These are phyloP conservation scores for Mormyrus lacerda DNA, from an alignment of 2,113 vertebrate species.

Conservation along the genomic window DNA sequence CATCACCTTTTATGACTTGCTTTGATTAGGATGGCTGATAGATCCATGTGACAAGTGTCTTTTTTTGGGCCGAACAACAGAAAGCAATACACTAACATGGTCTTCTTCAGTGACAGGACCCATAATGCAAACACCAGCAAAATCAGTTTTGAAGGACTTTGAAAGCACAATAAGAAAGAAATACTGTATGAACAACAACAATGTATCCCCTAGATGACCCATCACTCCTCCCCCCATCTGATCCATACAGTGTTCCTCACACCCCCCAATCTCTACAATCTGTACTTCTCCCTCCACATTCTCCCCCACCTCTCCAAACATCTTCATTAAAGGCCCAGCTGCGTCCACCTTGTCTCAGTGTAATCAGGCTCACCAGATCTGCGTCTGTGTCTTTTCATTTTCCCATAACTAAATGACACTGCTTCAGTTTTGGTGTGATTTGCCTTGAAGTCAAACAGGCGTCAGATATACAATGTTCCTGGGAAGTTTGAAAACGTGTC, in stretches of 20 bases:
- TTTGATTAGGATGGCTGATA: background rate
- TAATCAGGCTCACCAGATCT: background rate
- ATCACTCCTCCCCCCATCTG: background rate
- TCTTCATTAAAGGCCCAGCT: background rate
- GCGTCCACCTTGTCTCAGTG: background rate
- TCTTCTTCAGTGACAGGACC: background rate
- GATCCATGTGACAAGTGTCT: background rate
- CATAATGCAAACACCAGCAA: background rate
- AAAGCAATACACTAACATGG: background rate
- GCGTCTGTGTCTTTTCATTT: background rate
- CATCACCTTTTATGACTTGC: background rate
- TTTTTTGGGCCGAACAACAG: background rate
- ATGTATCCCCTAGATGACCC: background rate
- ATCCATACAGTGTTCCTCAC: background rate
- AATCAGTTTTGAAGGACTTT: background rate
- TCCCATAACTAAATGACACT: background rate
- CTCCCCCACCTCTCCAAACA: background rate
- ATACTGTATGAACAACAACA: background rate
- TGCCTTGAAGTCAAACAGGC: background rate
- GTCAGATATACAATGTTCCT: background rate
- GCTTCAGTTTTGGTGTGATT: background rate
- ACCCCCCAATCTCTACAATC: background rate
- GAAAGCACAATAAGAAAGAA: background rate
- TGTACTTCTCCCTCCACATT: background rate
- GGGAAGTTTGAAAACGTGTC: background rate